phyloP scores from a whole-genome alignment of 2,797 vertebrate species.

The Parauchenoglanis punctatus region DNA sequence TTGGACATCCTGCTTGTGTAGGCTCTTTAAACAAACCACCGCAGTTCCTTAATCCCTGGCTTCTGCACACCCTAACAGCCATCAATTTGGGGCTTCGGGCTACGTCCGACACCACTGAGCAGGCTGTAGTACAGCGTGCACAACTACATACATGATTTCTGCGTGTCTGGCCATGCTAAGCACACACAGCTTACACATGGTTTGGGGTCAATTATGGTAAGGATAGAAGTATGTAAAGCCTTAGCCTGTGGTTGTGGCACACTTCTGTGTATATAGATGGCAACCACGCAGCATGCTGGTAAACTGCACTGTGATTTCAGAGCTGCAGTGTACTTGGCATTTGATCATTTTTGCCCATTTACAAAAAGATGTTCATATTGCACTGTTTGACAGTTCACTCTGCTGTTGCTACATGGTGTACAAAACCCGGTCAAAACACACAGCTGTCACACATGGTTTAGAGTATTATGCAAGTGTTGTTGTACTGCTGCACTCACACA shows the following conservation, averaged over 20 bases:
- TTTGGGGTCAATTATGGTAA: slow-evolving; percentile 17
- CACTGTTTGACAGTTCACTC: slow-evolving; percentile 31
- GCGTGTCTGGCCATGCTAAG: slow-evolving; percentile 5
- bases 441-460: slow-evolving; percentile 53
- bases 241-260: slow-evolving; percentile 21
- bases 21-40: slow-evolving; percentile 63
- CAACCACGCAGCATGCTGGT: not conserved
- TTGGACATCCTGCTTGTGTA: slow-evolving; percentile 59
- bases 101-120: slow-evolving; percentile 51
- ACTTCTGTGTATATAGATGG: slow-evolving; percentile 11
- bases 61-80: slow-evolving; percentile 61
- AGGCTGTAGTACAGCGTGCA: slow-evolving; percentile 53
- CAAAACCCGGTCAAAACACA: slow-evolving; percentile 48
- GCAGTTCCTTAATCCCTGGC: slow-evolving; percentile 61
- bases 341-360: slow-evolving; percentile 35
- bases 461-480: slow-evolving; percentile 47
- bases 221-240: not conserved
- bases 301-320: not conserved
- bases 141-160: slow-evolving; percentile 48
- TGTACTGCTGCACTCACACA: slow-evolving; percentile 46
- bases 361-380: slow-evolving; percentile 31
- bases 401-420: slow-evolving; percentile 39
- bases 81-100: slow-evolving; percentile 55
- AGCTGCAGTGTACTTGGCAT: slow-evolving; percentile 11
- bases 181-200: slow-evolving; percentile 23